A percentile compares a stretch with the other conserved stretches of the same genome.
phyloP scores from a whole-genome alignment of 2,888 invertebrate genomes.

The Eledone cirrhosa region DNA sequence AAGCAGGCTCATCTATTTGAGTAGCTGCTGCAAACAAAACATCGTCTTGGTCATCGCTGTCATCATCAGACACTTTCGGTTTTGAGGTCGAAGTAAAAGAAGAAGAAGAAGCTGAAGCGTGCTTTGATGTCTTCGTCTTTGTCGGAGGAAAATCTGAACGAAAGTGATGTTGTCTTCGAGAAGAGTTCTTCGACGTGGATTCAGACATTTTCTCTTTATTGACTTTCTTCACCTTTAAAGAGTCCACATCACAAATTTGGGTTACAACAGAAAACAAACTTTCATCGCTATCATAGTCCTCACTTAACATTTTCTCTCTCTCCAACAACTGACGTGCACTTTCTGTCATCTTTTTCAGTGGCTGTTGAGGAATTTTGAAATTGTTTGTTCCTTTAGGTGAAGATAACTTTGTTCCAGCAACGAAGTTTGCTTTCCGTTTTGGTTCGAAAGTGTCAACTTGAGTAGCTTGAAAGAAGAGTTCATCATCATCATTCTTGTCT shows the following conservation, averaged over 20 bases:
- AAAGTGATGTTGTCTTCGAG: neutral
- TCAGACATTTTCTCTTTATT: neutral
- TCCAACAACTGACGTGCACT: neutral
- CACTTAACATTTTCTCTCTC: neutral
- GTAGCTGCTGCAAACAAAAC: neutral
- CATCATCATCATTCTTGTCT: no score
- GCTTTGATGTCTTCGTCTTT: neutral
- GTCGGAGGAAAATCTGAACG: neutral
- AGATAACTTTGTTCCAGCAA: no score
- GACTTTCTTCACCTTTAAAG: neutral
- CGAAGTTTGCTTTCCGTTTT: no score
- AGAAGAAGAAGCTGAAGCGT: neutral
- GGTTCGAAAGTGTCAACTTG: no score
- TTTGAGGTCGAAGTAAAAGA: neutral
- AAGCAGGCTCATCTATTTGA: neutral
- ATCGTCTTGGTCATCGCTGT: neutral
- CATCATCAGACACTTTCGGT: neutral
- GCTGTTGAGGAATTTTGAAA: neutral
- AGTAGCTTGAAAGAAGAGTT: no score
- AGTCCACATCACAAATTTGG: neutral
- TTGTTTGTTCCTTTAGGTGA: neutral
- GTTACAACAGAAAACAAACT: neutral
- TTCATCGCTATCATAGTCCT: slow-evolving; percentile 1
- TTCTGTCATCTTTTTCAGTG: neutral
- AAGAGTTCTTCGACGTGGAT: neutral